Conservation (phyloP, 1,140 invertebrate species). For the Cydia strobilella region DNA sequence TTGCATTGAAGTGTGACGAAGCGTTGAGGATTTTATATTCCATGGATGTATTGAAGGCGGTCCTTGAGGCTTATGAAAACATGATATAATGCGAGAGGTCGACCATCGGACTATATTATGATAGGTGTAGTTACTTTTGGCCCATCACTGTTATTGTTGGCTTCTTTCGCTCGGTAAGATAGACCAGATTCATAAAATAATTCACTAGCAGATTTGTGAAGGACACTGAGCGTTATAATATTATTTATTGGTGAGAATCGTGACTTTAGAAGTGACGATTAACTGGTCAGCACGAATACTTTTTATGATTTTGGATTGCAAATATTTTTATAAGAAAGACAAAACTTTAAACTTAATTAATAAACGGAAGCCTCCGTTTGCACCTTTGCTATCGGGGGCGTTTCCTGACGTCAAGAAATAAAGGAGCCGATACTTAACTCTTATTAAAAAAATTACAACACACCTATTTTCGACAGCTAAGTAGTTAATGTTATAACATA, state of each 20-base stretch:
- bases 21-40: conserved; percentile 61
- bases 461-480: conserved; percentile 74
- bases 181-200: background rate
- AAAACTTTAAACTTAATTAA: background rate
- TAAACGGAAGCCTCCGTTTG: conserved; percentile 2
- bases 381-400: conserved; percentile 36
- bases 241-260: too few relatives aligned
- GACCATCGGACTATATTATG: conserved; percentile 50
- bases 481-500: conserved; percentile 79
- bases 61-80: conserved; percentile 74
- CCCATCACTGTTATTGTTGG: conserved; percentile 37
- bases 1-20: conserved; percentile 64
- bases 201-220: background rate
- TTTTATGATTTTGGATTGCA: background rate
- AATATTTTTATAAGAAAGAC: background rate
- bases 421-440: conserved; percentile 59
- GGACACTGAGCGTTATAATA: background rate
- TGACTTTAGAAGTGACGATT: too few relatives aligned
- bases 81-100: conserved; percentile 55
- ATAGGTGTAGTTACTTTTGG: conserved; percentile 41
- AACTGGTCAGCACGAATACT: too few relatives aligned
- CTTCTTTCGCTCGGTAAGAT: background rate
- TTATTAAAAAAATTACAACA: conserved; percentile 71
- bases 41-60: conserved; percentile 55
- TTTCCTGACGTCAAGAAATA: conserved; percentile 37